These are phyloP conservation scores for Cerastis rubricosa DNA, from an alignment of 2,888 invertebrate genomes.

Conservation along the genomic window DNA sequence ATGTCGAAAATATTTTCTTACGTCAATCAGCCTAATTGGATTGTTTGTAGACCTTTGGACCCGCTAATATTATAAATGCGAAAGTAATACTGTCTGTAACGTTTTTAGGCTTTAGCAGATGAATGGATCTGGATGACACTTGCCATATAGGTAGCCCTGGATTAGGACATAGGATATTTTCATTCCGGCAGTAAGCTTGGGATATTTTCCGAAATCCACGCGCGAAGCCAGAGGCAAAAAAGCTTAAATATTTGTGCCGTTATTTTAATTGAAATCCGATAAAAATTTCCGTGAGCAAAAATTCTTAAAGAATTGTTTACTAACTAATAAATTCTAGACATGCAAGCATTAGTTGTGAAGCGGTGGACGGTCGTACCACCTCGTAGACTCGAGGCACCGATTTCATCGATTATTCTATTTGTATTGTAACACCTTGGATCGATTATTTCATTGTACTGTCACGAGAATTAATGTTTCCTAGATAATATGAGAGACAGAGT, in stretches of 20 bases:
- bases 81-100: neutral
- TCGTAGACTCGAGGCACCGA: conserved; percentile 10
- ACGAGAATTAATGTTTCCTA: conserved; percentile 19
- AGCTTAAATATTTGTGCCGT: conserved; percentile 17
- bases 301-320: conserved; percentile 15
- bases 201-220: neutral
- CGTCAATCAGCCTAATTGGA: conserved; percentile 49
- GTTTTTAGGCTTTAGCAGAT: neutral
- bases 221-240: neutral
- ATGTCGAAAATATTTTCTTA: conserved; percentile 41
- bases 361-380: conserved; percentile 31
- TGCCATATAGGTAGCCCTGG: neutral
- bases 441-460: conserved; percentile 34
- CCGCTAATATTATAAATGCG: neutral
- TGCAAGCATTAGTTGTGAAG: conserved; percentile 19
- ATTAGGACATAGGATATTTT: neutral
- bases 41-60: conserved; percentile 51
- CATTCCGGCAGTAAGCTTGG: neutral
- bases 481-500: neutral
- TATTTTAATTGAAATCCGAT: conserved; percentile 18
- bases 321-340: conserved; percentile 12
- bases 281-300: neutral
- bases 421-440: conserved; percentile 23
- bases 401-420: conserved; percentile 39
- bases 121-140: neutral